Conservation (phyloP, 2,797 vertebrate genomes). For the Lepus townsendii region DNA sequence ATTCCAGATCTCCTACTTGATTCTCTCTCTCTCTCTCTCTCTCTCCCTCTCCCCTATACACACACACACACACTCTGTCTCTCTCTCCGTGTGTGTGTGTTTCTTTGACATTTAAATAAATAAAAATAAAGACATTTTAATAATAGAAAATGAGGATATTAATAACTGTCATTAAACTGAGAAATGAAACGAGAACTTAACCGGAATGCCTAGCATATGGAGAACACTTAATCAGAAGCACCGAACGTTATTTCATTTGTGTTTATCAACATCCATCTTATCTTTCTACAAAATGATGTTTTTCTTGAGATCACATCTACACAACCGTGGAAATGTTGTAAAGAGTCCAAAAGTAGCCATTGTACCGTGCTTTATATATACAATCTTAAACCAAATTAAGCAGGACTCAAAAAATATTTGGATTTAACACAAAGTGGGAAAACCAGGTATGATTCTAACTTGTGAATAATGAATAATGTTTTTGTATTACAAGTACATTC, state of each 20-base stretch:
- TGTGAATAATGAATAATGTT: background rate
- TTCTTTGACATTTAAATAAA: too few species aligned
- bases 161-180: background rate
- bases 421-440: background rate
- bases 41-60: too few species aligned
- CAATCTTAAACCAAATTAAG: background rate
- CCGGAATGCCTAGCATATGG: background rate
- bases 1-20: background rate
- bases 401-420: background rate
- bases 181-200: background rate
- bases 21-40: too few species aligned
- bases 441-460: background rate
- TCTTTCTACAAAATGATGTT: constrained; percentile 2
- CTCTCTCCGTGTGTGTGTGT: too few species aligned
- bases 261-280: constrained; percentile 22
- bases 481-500: constrained; percentile 4
- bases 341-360: background rate
- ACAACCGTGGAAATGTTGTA: background rate
- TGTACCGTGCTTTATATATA: background rate
- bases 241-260: background rate
- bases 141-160: background rate
- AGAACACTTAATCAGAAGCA: background rate
- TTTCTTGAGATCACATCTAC: background rate
- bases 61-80: too few species aligned
- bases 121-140: too few species aligned